Base-by-base conservation (phyloP, 1,140 invertebrate genomes). In the Sesamia nonagrioides region DNA sequence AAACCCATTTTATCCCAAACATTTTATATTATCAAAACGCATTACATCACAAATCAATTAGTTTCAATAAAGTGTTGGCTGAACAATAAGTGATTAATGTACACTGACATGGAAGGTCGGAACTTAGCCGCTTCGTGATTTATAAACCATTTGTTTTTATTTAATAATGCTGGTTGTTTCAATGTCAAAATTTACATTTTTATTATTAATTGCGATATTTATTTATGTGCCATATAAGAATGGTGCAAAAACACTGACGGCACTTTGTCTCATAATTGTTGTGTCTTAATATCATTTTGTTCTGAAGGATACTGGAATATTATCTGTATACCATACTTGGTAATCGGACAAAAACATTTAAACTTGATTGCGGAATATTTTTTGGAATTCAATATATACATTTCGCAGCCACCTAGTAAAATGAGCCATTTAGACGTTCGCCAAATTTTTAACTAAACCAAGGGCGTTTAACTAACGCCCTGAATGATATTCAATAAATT, bases 1-100 rank as follows among this genome's bases (percentile, higher is more conserved):
- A 63, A 63, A 40, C 8, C 1, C 27, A 58, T 58, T 63, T 68
- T 48, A 33, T 27, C 9, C 48, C 11, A 37, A 71, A 54, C n/a
- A 54, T 40, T n/a, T 9, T 61, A 61, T 17, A 48, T n/a, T 9
- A 61, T 61, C 40, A 35, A 50, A 35, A 50, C 11, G 9, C 27
- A 48, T 75, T 58, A 75, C 73, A 61, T 63, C 48, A 77, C 60
- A 68, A 77, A 66, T 77, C 74, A 77, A 63, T 75, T 75, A 75
- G 58, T 66, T 77, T 77, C 61, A 77, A 77, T 77, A 60, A 66
- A 68, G 35, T 68, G 35, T 77, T 66, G 27, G 74, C 33, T 54
- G 60, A 21, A 77, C 61, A 66, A 77, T 66, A 40, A 77, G 37
- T 66, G 60, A 68, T 77, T 66, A 77, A 77, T 77, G 74, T 42